Evolutionary conservation across 2,113 vertebrate species (phyloP).

Genomic region (Chrysochloris asiatica): DNA sequence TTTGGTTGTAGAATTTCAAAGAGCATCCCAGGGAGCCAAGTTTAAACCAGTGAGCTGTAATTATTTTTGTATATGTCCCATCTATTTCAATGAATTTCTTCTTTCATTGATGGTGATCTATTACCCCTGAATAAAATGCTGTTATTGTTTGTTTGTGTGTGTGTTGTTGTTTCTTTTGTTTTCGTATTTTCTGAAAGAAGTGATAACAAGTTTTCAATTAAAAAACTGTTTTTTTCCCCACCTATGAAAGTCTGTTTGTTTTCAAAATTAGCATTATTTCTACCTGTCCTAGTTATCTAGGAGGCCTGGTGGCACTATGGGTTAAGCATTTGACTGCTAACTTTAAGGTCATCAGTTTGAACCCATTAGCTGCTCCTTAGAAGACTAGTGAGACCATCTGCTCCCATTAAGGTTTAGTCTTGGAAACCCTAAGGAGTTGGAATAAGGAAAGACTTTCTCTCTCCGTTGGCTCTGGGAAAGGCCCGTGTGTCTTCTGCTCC

Average conservation of each 20-base stretch:
- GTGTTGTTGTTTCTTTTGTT: background rate
- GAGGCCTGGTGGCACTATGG: no score
- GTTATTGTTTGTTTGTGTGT: no score
- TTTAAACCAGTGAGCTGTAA: conserved; percentile 13
- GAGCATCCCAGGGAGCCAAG: background rate
- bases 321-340: no score
- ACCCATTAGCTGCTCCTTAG: no score
- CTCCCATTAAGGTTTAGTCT: no score
- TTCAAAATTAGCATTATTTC: conserved; percentile 30
- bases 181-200: conserved; percentile 16
- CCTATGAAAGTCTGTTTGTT: background rate
- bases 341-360: no score
- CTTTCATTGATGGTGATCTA: background rate
- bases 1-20: conserved; percentile 48
- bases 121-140: no score
- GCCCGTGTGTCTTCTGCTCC: no score
- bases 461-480: no score
- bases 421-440: no score
- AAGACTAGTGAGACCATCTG: no score
- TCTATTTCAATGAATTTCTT: conserved; percentile 30
- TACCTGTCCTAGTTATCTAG: background rate
- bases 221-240: background rate
- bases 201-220: background rate
- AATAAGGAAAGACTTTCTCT: no score
- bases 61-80: conserved; percentile 48